Evolutionary conservation across 1,140 invertebrate genomes (phyloP).

Genomic region (Eueides isabella): DNA sequence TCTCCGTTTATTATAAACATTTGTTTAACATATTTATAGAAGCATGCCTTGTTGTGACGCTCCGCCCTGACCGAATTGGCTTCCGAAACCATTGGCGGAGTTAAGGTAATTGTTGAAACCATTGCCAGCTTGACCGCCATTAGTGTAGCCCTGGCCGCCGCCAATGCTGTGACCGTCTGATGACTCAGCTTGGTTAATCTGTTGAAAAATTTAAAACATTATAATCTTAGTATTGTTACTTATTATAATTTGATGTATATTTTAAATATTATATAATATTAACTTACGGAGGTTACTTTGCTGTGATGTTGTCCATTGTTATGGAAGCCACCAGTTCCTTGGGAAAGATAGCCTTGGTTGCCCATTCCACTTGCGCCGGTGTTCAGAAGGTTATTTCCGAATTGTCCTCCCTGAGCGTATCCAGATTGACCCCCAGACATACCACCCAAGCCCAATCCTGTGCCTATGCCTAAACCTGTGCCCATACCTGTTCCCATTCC

Average conservation of each 20-base stretch:
- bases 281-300: constrained; percentile 22
- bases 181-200: constrained; percentile 19
- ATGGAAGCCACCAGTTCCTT: constrained; percentile 21
- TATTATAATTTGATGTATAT: too few species aligned
- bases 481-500: background rate
- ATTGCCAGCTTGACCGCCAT: background rate
- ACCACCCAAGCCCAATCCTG: background rate
- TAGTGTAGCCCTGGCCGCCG: constrained; percentile 5
- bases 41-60: background rate
- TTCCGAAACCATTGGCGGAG: background rate
- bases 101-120: constrained; percentile 14
- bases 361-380: constrained; percentile 5
- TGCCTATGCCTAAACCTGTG: background rate
- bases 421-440: background rate
- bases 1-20: background rate
- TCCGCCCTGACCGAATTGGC: constrained; percentile 12
- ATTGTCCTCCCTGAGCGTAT: constrained; percentile 3
- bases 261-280: background rate
- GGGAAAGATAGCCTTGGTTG: background rate
- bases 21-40: background rate
- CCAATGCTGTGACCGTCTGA: constrained; percentile 15
- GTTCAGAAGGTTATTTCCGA: constrained; percentile 4
- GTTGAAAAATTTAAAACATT: background rate
- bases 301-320: constrained; percentile 31
- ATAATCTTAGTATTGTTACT: background rate